These are phyloP conservation scores for Heptranchias perlo DNA, from an alignment of 2,113 vertebrate genomes.

Conservation along the genomic window DNA sequence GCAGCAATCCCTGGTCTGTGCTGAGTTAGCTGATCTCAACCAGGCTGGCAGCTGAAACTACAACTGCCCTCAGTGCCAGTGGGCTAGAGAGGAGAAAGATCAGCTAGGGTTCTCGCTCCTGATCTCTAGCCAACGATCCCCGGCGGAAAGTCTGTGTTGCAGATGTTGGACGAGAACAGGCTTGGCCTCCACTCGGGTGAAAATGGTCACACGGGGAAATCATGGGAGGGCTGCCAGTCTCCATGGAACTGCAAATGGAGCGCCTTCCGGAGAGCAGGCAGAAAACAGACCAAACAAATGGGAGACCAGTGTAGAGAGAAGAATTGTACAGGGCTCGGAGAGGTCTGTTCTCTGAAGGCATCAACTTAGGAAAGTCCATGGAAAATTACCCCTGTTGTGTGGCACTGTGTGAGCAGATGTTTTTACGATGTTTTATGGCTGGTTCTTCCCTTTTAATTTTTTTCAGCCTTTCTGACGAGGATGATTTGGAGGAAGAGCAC, in stretches of 20 bases:
- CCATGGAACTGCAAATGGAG: background rate
- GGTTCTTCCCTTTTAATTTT: background rate
- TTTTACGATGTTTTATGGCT: background rate
- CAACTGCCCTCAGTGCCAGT: background rate
- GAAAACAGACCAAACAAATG: background rate
- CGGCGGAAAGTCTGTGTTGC: background rate
- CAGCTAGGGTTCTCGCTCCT: background rate
- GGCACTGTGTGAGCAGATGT: background rate
- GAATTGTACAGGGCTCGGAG: background rate
- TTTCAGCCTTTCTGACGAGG: conserved; percentile 58
- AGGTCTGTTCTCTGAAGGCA: background rate
- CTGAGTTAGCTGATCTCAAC: background rate
- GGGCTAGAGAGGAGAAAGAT: too few species aligned
- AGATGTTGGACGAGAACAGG: background rate
- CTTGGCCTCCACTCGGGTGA: background rate
- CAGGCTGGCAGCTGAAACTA: background rate
- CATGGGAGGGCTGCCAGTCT: background rate
- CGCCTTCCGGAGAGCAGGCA: background rate
- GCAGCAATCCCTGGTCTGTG: background rate
- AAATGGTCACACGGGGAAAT: background rate
- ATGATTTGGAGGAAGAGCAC: conserved; percentile 84
- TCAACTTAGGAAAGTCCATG: background rate
- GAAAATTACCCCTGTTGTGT: too few species aligned
- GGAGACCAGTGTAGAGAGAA: background rate
- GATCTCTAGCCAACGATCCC: background rate